Base-by-base conservation (phyloP, 2,888 invertebrate genomes). In the Papilio demoleus region DNA sequence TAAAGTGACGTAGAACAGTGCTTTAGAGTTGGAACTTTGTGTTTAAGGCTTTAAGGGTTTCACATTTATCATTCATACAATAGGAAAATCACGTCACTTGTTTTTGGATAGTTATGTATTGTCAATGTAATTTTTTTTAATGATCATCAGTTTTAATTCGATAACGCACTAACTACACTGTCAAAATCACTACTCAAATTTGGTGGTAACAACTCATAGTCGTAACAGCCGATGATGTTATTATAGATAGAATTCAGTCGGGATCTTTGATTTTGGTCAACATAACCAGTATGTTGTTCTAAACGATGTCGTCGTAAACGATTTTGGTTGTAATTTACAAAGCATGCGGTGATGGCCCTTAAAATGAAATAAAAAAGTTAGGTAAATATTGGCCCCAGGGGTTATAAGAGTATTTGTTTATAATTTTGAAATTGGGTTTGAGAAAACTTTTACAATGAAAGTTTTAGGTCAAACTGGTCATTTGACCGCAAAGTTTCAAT, bases 1-100 rank as follows among this genome's bases (percentile, higher is more conserved):
- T 65, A 56, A 65, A 65, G 31, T 56, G 27, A 65, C 65, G 53
- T 56, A 53, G 38, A 64, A 64, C 63, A 64, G 38, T 24, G 53
- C 65, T 65, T 65, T 53, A 50, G 38, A 65, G 56, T 56, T 53
- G 27, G 27, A 56, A 59, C 38, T 38, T 56, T 56, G 53, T 56
- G 53, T 56, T 56, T 31, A 56, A 56, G 53, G 53, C n/a, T 56
- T 56, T 56, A 56, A 56, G 31, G 53, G 31, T 56, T 17, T 31
- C 53, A 31, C 53, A 56, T 56, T 56, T 56, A 31, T 56, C 53
- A 56, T 56, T 56, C 11, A 11, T 14, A 56, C 53, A 56, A 56
- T 17, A 56, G 17, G 53, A 56, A n/a, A 53, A 27, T 56, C 9
- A 56, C 6, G 17, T 31, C n/a, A n/a, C n/a, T n/a, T n/a, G n/a